phyloP scores from a whole-genome alignment of 37 sponge, comb jelly and placozoan genomes.

The Theonella swinhoei region DNA sequence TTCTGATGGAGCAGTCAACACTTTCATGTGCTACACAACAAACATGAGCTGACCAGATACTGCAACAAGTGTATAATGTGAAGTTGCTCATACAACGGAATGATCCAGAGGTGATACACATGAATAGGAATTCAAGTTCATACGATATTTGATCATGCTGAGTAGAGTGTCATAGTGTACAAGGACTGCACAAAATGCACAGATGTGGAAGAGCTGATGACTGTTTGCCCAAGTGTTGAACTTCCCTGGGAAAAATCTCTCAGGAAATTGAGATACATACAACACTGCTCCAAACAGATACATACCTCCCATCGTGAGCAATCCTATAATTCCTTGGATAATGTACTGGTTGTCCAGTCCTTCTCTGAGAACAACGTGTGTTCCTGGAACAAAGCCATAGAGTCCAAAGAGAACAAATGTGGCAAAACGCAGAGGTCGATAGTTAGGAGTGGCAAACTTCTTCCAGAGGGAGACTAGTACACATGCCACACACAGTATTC shows the following conservation, averaged over 20 bases:
- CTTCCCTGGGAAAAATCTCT: slow-evolving; percentile 89
- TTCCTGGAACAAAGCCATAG: slow-evolving; percentile 80
- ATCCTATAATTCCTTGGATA: slow-evolving; percentile 33
- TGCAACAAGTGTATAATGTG: too few species aligned
- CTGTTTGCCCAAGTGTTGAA: slow-evolving; percentile 92
- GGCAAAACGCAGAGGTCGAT: slow-evolving; percentile 66
- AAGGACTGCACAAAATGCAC: slow-evolving; percentile 79
- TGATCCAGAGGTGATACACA: too few species aligned
- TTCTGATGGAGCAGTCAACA: too few species aligned
- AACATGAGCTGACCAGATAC: too few species aligned
- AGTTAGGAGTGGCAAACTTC: slow-evolving; percentile 71
- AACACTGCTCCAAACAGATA: slow-evolving; percentile 86
- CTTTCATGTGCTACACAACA: too few species aligned
- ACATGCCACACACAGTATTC: slow-evolving; percentile 62
- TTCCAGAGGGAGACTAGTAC: slow-evolving; percentile 69
- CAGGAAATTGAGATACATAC: slow-evolving; percentile 87
- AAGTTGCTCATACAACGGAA: too few species aligned
- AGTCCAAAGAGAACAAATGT: slow-evolving; percentile 86
- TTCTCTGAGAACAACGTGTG: slow-evolving; percentile 64
- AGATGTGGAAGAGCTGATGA: slow-evolving; percentile 97
- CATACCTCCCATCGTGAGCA: slow-evolving; percentile 69
- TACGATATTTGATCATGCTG: slow-evolving; percentile 70
- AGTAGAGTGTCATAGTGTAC: slow-evolving; percentile 86
- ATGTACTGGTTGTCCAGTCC: slow-evolving; percentile 50
- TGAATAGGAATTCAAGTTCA: not conserved